Conservation (phyloP, 2,888 invertebrate genomes). For the Slavum lentiscoides region DNA sequence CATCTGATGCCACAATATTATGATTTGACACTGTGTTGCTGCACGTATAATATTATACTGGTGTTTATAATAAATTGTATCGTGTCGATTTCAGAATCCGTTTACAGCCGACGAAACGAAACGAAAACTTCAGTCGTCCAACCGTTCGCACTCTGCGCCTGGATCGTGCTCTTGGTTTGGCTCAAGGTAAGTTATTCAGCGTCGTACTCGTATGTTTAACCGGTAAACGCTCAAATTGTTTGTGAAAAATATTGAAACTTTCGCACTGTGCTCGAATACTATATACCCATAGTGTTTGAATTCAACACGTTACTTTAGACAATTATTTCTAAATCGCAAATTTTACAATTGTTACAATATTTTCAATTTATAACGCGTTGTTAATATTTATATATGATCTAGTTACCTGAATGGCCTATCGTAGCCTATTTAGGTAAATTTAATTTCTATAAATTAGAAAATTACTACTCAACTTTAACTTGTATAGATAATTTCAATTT, state of each 20-base stretch:
- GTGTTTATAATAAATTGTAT: background rate
- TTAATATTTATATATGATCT: background rate
- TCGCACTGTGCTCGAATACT: background rate
- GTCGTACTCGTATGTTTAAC: background rate
- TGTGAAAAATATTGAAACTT: background rate
- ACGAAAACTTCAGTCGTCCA: constrained; percentile 46
- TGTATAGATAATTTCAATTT: background rate
- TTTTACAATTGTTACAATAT: background rate
- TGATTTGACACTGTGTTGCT: background rate
- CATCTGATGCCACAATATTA: too few species aligned
- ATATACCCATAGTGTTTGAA: too few species aligned
- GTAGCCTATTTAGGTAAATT: background rate
- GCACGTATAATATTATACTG: background rate
- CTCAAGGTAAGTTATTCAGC: constrained; percentile 26
- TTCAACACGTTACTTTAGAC: too few species aligned
- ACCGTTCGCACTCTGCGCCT: constrained; percentile 52
- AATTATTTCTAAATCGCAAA: too few species aligned
- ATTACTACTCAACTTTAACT: background rate
- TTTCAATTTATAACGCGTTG: background rate
- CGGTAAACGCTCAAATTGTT: background rate
- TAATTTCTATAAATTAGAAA: background rate
- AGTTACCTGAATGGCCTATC: too few species aligned
- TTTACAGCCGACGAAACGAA: constrained; percentile 45
- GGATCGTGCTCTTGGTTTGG: constrained; percentile 52
- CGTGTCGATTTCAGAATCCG: constrained; percentile 38